A percentile compares a stretch with the other conserved stretches of the same genome.
Evolutionary conservation across 2,113 vertebrate species (phyloP).

Genomic region (Lontra canadensis): DNA sequence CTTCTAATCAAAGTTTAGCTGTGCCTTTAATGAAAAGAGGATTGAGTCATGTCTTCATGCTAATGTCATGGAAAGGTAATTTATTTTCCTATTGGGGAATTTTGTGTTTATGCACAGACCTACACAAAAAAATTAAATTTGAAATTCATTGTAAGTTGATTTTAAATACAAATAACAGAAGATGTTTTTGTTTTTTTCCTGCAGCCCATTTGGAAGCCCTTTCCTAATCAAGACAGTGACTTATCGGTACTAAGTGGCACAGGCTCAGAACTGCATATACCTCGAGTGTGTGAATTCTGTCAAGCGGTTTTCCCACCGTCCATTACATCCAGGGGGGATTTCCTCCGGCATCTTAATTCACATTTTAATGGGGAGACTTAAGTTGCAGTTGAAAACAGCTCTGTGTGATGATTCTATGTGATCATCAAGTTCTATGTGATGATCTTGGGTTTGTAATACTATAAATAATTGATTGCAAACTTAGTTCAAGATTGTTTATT

Average conservation of each 20-base stretch:
- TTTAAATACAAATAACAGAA: slow-evolving; percentile 75
- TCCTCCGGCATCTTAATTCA: slow-evolving; percentile 96
- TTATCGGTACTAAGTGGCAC: slow-evolving; percentile 82
- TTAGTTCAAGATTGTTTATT: slow-evolving; percentile 71
- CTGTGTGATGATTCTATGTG: slow-evolving; percentile 13
- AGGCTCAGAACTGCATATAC: slow-evolving; percentile 87
- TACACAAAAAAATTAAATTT: slow-evolving; percentile 53
- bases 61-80: slow-evolving; percentile 45
- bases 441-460: slow-evolving; percentile 69
- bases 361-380: slow-evolving; percentile 92
- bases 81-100: slow-evolving; percentile 51
- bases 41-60: slow-evolving; percentile 15
- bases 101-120: slow-evolving; percentile 38
- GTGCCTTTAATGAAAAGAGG: slow-evolving; percentile 32
- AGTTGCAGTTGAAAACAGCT: slow-evolving; percentile 83
- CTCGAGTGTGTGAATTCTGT: slow-evolving; percentile 96
- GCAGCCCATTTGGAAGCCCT: slow-evolving; percentile 94
- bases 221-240: slow-evolving; percentile 85
- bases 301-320: slow-evolving; percentile 92
- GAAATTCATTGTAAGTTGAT: slow-evolving; percentile 48
- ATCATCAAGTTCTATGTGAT: slow-evolving; percentile 38
- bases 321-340: slow-evolving; percentile 86
- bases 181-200: slow-evolving; percentile 79
- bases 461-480: slow-evolving; percentile 68
- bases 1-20: slow-evolving; percentile 52